A percentile compares a stretch with the other conserved stretches of the same genome.
Conservation (phyloP, 2,113 vertebrate genomes). For the Galeopterus variegatus region DNA sequence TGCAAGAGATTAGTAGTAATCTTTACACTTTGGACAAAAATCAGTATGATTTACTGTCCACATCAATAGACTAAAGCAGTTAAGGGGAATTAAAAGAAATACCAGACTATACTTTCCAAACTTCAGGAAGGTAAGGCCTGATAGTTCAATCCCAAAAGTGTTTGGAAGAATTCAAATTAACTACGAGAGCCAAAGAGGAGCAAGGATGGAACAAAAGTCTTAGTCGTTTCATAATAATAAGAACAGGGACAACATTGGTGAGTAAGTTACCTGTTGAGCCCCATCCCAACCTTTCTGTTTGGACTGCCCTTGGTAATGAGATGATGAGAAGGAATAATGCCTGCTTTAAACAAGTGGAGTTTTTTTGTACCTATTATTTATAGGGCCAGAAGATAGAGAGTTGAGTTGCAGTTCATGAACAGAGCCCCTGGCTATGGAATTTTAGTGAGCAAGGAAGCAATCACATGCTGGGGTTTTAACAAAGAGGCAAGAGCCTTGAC, state of each 20-base stretch:
- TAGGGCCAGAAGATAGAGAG: background rate
- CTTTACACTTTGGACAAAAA: background rate
- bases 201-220: background rate
- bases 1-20: background rate
- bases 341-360: background rate
- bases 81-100: slow-evolving; percentile 25
- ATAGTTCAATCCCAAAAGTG: background rate
- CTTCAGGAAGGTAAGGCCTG: background rate
- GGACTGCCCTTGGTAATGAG: background rate
- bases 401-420: background rate
- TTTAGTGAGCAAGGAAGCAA: background rate
- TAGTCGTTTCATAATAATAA: background rate
- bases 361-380: background rate
- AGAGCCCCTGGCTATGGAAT: background rate
- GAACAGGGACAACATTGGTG: background rate
- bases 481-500: background rate
- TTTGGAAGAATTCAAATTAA: slow-evolving; percentile 20
- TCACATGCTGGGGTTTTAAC: background rate
- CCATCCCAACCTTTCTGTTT: background rate
- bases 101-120: background rate
- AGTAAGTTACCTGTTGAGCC: background rate
- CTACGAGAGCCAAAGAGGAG: background rate
- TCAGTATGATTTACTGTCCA: background rate
- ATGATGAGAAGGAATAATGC: background rate
- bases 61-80: background rate